Percentiles rank a stretch among this genome's conserved stretches.
These are phyloP conservation scores for Narcine bancroftii DNA, from an alignment of 2,113 vertebrate species.

Conservation along the genomic window DNA sequence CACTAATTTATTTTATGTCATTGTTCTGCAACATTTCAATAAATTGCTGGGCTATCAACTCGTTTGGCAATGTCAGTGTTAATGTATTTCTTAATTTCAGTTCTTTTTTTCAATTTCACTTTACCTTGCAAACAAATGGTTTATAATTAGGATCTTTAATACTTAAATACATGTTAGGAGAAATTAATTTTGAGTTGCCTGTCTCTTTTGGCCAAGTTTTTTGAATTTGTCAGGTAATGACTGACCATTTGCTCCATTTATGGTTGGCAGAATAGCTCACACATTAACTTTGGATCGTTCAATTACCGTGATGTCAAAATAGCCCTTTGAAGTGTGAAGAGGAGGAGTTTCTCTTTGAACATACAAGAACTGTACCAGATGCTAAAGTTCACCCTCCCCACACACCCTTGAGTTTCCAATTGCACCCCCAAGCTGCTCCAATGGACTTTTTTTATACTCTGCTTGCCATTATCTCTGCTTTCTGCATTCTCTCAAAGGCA, in stretches of 20 bases:
- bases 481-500: background rate
- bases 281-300: background rate
- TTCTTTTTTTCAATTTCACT: background rate
- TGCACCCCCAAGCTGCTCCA: background rate
- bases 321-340: background rate
- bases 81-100: background rate
- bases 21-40: background rate
- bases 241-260: too few species aligned
- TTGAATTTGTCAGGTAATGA: too few species aligned
- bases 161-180: background rate
- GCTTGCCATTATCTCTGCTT: background rate
- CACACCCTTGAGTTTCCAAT: background rate
- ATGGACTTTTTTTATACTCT: background rate
- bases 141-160: background rate
- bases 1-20: too few species aligned
- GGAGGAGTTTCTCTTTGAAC: background rate
- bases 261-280: background rate
- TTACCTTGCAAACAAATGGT: background rate
- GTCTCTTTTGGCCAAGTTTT: too few species aligned
- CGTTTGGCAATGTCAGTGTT: background rate
- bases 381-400: background rate
- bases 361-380: background rate
- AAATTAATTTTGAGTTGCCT: background rate
- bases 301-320: background rate
- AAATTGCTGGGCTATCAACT: background rate